phyloP scores from a whole-genome alignment of 2,113 vertebrate species.

The Bubalus kerabau region DNA sequence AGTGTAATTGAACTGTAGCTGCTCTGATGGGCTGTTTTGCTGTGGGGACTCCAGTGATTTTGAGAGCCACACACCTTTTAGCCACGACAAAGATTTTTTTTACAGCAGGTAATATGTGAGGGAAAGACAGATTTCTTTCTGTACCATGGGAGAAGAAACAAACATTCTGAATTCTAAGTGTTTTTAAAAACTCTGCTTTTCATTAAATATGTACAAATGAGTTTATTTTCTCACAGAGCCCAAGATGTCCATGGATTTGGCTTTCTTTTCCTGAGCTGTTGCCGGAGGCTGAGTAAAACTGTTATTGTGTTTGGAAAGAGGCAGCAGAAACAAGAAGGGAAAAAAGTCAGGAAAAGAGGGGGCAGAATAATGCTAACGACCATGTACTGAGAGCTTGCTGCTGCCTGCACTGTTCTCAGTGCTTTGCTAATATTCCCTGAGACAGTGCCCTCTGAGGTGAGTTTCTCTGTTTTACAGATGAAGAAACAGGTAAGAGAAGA shows the following conservation, averaged over 20 bases:
- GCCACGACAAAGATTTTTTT: not conserved
- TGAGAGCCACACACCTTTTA: not conserved
- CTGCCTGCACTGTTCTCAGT: not conserved
- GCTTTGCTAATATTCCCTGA: not conserved
- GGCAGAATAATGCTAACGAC: too few relatives aligned
- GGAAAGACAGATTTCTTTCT: not conserved
- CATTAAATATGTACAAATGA: not conserved
- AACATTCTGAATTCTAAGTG: not conserved
- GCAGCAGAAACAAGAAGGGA: not conserved
- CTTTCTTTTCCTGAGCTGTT: not conserved
- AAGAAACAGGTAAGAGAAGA: slow-evolving; percentile 1
- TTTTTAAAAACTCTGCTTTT: not conserved
- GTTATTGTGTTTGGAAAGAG: not conserved
- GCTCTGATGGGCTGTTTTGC: not conserved
- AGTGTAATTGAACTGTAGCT: slow-evolving; percentile 13
- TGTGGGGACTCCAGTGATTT: not conserved
- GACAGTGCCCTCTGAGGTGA: rapidly evolving
- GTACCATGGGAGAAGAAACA: not conserved
- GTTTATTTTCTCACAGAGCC: slow-evolving; percentile 9
- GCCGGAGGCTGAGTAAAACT: not conserved
- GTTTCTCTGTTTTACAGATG: not conserved
- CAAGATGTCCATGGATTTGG: not conserved
- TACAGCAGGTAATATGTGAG: not conserved
- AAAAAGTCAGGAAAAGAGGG: not conserved
- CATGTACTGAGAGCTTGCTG: not conserved